phyloP scores from a whole-genome alignment of 2,797 vertebrate species.

The Enteromius fasciolatus region DNA sequence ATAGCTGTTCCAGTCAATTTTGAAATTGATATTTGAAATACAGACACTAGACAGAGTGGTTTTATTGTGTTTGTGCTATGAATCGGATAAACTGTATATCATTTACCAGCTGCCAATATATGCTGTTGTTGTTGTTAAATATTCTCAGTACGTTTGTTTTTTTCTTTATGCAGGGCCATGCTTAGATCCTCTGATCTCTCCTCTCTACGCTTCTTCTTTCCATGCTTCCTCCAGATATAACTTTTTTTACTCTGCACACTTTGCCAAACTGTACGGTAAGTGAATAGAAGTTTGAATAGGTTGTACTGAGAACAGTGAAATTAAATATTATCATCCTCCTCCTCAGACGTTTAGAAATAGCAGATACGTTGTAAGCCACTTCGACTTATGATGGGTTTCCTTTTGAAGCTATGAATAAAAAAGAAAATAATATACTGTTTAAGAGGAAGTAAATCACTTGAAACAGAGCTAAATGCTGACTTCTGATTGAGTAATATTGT shows the following conservation, averaged over 20 bases:
- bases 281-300: background rate
- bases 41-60: background rate
- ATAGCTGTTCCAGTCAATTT: background rate
- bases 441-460: too few relatives aligned
- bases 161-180: constrained; percentile 60
- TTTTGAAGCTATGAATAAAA: background rate
- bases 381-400: background rate
- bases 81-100: background rate
- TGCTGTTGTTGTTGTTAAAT: background rate
- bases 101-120: background rate
- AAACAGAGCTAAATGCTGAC: background rate
- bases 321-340: background rate
- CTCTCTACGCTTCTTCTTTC: constrained; percentile 89
- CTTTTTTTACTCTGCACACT: constrained; percentile 90
- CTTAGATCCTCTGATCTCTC: constrained; percentile 86
- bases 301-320: background rate
- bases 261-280: constrained; percentile 93
- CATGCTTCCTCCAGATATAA: constrained; percentile 93
- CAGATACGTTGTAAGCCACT: background rate
- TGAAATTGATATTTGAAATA: background rate
- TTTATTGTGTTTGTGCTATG: background rate
- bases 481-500: background rate
- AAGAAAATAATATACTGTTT: background rate
- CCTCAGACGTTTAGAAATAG: background rate
- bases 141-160: constrained; percentile 10